Conservation (phyloP, 2,113 vertebrate species). For the Psettodes erumei region DNA sequence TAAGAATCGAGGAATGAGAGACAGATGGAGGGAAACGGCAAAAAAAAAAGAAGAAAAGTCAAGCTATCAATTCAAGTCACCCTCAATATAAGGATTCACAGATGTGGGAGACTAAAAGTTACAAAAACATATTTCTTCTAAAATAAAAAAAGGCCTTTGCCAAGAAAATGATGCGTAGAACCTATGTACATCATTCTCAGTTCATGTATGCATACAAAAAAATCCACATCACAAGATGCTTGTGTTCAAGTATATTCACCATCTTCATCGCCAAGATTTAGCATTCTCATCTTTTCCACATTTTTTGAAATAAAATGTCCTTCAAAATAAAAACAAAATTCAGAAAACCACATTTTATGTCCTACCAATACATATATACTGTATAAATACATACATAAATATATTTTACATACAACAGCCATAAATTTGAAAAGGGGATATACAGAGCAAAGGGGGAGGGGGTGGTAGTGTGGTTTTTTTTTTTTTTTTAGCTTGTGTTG, state of each 20-base stretch:
- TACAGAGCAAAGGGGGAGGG: conserved; percentile 78
- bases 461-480: conserved; percentile 81
- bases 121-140: conserved; percentile 78
- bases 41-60: conserved; percentile 60
- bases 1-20: conserved; percentile 63
- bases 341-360: conserved; percentile 86
- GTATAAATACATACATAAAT: conserved; percentile 90
- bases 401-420: conserved; percentile 89
- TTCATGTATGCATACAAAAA: conserved; percentile 84
- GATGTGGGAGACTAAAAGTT: conserved; percentile 78
- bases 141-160: conserved; percentile 82
- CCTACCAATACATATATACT: conserved; percentile 89
- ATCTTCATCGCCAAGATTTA: conserved; percentile 77
- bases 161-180: conserved; percentile 79
- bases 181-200: conserved; percentile 80
- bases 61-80: conserved; percentile 77
- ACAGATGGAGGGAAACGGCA: conserved; percentile 58
- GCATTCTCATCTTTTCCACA: conserved; percentile 75
- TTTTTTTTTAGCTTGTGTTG: conserved; percentile 79
- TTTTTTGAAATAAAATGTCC: conserved; percentile 82
- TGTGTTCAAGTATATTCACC: conserved; percentile 85
- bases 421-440: conserved; percentile 85
- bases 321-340: conserved; percentile 84
- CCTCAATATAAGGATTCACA: conserved; percentile 81
- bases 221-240: conserved; percentile 83